A percentile compares a stretch with the other conserved stretches of the same genome.
phyloP scores from a whole-genome alignment of 2,888 invertebrate species.

The Pandemis cinnamomeana region DNA sequence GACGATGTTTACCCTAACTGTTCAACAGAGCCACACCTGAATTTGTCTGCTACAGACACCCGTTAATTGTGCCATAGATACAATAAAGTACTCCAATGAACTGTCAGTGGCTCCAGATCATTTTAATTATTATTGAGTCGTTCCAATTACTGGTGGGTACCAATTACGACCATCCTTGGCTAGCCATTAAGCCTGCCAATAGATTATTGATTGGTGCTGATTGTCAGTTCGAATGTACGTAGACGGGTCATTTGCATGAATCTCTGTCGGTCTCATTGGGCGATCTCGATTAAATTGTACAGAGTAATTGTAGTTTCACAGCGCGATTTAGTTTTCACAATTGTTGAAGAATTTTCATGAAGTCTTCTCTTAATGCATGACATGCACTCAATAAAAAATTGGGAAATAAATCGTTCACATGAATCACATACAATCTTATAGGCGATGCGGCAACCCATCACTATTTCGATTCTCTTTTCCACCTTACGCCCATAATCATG shows the following conservation, averaged over 20 bases:
- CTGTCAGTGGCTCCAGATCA: constrained; percentile 53
- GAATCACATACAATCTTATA: too few relatives aligned
- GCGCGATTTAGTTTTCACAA: too few relatives aligned
- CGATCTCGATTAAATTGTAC: constrained; percentile 72
- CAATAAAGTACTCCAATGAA: constrained; percentile 53
- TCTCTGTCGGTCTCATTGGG: constrained; percentile 76
- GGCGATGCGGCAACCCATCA: too few relatives aligned
- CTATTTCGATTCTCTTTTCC: too few relatives aligned
- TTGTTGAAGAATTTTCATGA: not conserved
- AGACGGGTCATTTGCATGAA: constrained; percentile 78
- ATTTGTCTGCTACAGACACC: not conserved
- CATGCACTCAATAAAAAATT: too few relatives aligned
- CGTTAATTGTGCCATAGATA: not conserved
- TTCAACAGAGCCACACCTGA: not conserved
- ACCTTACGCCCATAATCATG: too few relatives aligned
- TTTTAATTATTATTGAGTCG: constrained; percentile 75
- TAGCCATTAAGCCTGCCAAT: constrained; percentile 81
- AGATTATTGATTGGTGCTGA: constrained; percentile 84
- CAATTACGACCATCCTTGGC: constrained; percentile 71
- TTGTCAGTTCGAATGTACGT: constrained; percentile 67
- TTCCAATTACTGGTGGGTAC: constrained; percentile 64
- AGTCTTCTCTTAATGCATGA: too few relatives aligned
- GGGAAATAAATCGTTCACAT: too few relatives aligned
- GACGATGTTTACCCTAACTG: too few relatives aligned
- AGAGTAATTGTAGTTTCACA: constrained; percentile 53